Conservation (phyloP, 2,888 invertebrate genomes). For the Hecatera dysodea region DNA sequence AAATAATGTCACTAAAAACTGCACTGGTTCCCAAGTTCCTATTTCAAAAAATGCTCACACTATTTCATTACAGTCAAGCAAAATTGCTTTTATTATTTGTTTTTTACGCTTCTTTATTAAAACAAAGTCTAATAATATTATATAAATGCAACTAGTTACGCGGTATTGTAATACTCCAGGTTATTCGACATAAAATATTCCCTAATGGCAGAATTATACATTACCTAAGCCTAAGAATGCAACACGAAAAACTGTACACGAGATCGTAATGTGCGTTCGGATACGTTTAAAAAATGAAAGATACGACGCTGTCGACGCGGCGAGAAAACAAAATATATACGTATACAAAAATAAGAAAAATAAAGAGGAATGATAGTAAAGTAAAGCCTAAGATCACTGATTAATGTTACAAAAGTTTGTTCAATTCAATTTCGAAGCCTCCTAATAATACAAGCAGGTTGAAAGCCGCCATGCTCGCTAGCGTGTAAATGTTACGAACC, state of each 20-base stretch:
- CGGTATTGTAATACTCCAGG: slow-evolving; percentile 56
- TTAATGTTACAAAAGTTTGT: slow-evolving; percentile 39
- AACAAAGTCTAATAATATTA: slow-evolving; percentile 4
- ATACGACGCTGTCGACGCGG: slow-evolving; percentile 45
- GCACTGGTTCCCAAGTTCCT: too few relatives aligned
- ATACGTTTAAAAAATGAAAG: slow-evolving; percentile 65
- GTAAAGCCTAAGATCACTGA: slow-evolving; percentile 62
- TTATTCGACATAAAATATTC: slow-evolving; percentile 59
- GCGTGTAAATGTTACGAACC: slow-evolving; percentile 70
- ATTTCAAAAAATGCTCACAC: neutral
- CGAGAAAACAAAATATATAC: slow-evolving; percentile 54
- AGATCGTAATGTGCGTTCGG: slow-evolving; percentile 81
- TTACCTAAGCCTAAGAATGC: slow-evolving; percentile 70
- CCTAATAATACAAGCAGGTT: slow-evolving; percentile 58
- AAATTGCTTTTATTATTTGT: slow-evolving; percentile 13
- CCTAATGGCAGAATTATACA: slow-evolving; percentile 68
- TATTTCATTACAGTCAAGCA: slow-evolving; percentile 16
- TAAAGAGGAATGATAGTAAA: slow-evolving; percentile 69
- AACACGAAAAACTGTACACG: slow-evolving; percentile 72
- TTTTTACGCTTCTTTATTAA: slow-evolving; percentile 15
- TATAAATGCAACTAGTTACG: slow-evolving; percentile 21
- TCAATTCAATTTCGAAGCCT: slow-evolving; percentile 42
- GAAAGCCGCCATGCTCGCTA: slow-evolving; percentile 66
- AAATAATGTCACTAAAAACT: neutral
- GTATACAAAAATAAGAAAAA: slow-evolving; percentile 50